Evolutionary conservation across 2,113 vertebrate genomes (phyloP).

Genomic region (Pagrus major): DNA sequence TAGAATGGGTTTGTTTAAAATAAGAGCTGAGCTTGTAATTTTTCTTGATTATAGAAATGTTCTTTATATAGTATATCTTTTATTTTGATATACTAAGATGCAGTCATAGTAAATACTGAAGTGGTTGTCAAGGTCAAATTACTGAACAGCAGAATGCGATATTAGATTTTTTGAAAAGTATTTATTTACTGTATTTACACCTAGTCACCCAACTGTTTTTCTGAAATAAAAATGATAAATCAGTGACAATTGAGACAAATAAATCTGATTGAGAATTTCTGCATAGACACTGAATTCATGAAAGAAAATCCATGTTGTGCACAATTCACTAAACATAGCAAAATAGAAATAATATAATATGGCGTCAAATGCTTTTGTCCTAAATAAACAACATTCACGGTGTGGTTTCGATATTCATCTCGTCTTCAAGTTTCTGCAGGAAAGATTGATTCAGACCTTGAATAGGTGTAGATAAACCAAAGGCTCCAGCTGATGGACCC

Average conservation of each 20-base stretch:
- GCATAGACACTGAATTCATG: not conserved
- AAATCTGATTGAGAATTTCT: too few species aligned
- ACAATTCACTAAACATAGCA: not conserved
- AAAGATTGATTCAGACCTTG: slow-evolving; percentile 54
- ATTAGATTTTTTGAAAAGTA: not conserved
- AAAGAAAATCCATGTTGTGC: not conserved
- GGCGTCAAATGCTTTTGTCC: not conserved
- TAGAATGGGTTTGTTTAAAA: not conserved
- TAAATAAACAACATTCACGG: slow-evolving; percentile 8
- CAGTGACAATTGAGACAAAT: not conserved
- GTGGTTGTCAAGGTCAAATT: slow-evolving; percentile 10
- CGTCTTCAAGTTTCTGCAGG: slow-evolving; percentile 33
- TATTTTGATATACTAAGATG: not conserved
- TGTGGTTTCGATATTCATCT: not conserved
- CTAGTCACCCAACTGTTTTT: not conserved
- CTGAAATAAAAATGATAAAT: not conserved
- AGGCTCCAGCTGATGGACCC: slow-evolving; percentile 62
- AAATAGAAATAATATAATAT: not conserved
- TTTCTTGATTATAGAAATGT: not conserved
- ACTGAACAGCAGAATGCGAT: not conserved
- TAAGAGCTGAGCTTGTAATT: not conserved
- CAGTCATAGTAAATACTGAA: not conserved
- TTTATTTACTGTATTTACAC: not conserved
- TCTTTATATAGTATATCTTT: not conserved
- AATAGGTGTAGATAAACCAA: slow-evolving; percentile 70